Percentiles rank a stretch among this genome's conserved stretches.
These are phyloP conservation scores for Hemicordylus capensis DNA, from an alignment of 2,113 vertebrate species.

Conservation along the genomic window DNA sequence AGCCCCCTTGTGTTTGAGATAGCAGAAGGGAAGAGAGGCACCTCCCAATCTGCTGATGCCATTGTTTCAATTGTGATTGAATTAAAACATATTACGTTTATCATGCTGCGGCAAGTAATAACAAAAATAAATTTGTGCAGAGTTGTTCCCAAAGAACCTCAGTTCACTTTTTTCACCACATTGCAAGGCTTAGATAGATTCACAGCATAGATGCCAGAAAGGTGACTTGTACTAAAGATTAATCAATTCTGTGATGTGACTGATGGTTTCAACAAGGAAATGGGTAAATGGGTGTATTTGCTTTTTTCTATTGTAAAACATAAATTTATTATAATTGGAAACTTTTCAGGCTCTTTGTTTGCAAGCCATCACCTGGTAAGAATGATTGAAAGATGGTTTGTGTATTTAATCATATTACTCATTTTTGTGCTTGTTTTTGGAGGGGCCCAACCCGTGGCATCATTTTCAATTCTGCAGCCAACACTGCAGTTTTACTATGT, in stretches of 20 bases:
- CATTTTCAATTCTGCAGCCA: conserved; percentile 36
- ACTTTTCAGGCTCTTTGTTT: conserved; percentile 33
- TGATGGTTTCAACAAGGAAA: conserved; percentile 55
- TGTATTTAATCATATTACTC: background rate
- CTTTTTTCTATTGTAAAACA: conserved; percentile 57
- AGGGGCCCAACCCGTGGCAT: conserved; percentile 22
- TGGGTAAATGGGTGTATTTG: fast-evolving
- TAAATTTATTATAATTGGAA: conserved; percentile 21
- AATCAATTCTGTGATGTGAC: background rate
- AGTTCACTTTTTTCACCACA: conserved; percentile 50
- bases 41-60: background rate
- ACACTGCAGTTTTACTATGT: background rate
- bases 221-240: background rate
- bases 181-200: conserved; percentile 38
- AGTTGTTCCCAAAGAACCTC: conserved; percentile 27
- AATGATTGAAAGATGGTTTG: conserved; percentile 22
- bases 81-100: conserved; percentile 10
- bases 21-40: background rate
- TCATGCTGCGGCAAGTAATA: conserved; percentile 30
- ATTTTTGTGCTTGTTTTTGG: background rate
- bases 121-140: conserved; percentile 27
- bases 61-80: background rate
- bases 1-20: fast-evolving
- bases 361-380: background rate
- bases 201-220: conserved; percentile 26